Conservation (phyloP, 1,140 invertebrate species). For the Tetraneura akinire region DNA sequence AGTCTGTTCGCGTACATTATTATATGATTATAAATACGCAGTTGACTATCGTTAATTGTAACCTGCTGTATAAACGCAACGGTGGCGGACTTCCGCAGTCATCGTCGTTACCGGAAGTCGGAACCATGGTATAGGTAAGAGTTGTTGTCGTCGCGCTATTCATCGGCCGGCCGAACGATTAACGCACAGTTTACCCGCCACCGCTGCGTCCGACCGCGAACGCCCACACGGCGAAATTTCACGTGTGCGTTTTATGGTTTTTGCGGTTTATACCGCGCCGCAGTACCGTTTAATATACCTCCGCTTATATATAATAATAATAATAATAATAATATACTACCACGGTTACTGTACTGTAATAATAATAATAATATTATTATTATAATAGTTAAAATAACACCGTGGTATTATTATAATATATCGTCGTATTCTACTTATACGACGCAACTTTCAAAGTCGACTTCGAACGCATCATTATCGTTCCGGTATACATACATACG, state of each 20-base stretch:
- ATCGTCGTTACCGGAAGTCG: not conserved
- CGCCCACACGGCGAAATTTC: slow-evolving; percentile 7
- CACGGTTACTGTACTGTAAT: too few species aligned
- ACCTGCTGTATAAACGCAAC: slow-evolving; percentile 1
- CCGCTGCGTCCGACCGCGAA: not conserved
- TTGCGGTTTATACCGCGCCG: not conserved
- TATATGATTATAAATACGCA: not conserved
- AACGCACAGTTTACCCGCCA: slow-evolving; percentile 31
- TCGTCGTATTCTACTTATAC: too few species aligned
- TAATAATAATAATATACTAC: too few species aligned
- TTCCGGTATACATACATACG: too few species aligned
- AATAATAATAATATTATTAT: too few species aligned
- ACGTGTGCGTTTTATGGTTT: slow-evolving; percentile 46
- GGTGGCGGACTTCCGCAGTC: not conserved
- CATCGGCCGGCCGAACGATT: not conserved
- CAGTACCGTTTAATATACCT: not conserved
- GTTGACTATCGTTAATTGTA: slow-evolving; percentile 21
- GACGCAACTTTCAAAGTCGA: too few species aligned
- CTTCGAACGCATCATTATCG: too few species aligned
- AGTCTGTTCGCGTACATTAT: not conserved
- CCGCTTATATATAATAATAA: too few species aligned
- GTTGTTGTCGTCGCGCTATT: not conserved
- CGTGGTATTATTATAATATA: too few species aligned
- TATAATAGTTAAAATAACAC: too few species aligned
- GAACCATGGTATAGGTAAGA: not conserved